Conservation (phyloP, 2,797 vertebrate species). For the Hydrocynus forskahlii region DNA sequence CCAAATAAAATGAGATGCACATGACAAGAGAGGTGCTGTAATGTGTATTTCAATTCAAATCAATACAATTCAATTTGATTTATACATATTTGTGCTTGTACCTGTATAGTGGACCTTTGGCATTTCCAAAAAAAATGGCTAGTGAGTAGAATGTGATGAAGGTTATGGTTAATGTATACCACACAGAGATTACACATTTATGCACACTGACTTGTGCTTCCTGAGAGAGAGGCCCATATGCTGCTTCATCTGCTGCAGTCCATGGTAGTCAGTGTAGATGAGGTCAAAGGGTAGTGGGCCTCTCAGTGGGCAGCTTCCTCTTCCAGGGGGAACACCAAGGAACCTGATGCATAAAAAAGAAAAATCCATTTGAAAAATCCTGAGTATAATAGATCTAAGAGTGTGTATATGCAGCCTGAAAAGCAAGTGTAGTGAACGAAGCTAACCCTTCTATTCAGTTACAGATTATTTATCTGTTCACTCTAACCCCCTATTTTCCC, state of each 20-base stretch:
- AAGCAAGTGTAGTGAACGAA: too few relatives aligned
- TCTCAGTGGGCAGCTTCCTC: constrained; percentile 94
- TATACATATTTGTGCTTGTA: too few relatives aligned
- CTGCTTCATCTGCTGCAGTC: constrained; percentile 97
- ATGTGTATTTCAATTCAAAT: too few relatives aligned
- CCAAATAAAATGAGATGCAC: too few relatives aligned
- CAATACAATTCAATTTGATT: too few relatives aligned
- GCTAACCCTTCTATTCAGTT: too few relatives aligned
- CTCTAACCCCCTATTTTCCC: too few relatives aligned
- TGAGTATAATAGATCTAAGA: not conserved
- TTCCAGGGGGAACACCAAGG: constrained; percentile 94
- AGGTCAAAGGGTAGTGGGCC: constrained; percentile 92
- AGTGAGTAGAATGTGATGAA: not conserved
- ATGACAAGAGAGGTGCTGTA: too few relatives aligned
- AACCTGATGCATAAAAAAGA: constrained; percentile 73
- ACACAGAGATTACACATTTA: not conserved
- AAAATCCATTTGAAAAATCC: not conserved
- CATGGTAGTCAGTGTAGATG: constrained; percentile 97
- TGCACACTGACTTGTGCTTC: constrained; percentile 89
- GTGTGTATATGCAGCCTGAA: too few relatives aligned
- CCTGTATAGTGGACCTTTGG: too few relatives aligned
- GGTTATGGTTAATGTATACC: not conserved
- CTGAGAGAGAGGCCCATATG: constrained; percentile 97
- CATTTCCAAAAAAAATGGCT: not conserved
- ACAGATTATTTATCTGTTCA: too few relatives aligned